Evolutionary conservation across 2,888 invertebrate species (phyloP).

Genomic region (Epicampocera succincta): DNA sequence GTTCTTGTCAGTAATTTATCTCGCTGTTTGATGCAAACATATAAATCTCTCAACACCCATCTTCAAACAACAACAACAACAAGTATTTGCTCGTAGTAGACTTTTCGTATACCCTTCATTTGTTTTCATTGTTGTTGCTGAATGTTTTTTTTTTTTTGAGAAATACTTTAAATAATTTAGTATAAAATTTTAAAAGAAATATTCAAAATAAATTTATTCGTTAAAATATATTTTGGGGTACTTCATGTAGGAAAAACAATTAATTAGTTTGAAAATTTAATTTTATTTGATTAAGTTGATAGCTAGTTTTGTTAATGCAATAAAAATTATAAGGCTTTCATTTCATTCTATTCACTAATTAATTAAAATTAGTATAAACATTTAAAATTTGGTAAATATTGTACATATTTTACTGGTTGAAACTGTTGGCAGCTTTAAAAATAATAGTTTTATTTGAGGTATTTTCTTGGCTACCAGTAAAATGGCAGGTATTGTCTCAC

Average conservation of each 20-base stretch:
- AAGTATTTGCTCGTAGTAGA: constrained; percentile 23
- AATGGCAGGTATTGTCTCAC: too few species aligned
- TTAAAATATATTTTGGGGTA: constrained; percentile 44
- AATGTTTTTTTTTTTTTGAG: constrained; percentile 9
- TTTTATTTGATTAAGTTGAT: constrained; percentile 68
- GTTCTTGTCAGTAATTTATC: constrained; percentile 76
- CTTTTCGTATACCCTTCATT: constrained; percentile 19
- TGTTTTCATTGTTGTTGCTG: neutral
- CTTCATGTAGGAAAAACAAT: constrained; percentile 46
- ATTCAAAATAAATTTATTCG: constrained; percentile 74
- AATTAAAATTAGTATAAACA: neutral
- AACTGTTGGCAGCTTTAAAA: too few species aligned
- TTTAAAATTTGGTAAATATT: neutral
- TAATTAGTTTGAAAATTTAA: constrained; percentile 62
- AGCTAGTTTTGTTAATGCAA: constrained; percentile 57
- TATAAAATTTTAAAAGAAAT: constrained; percentile 77
- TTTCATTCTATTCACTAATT: constrained; percentile 14
- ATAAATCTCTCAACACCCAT: constrained; percentile 78
- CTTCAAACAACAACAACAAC: constrained; percentile 17
- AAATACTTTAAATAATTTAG: constrained; percentile 51
- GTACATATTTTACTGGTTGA: too few species aligned
- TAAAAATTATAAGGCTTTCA: constrained; percentile 60
- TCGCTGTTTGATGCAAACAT: constrained; percentile 79
- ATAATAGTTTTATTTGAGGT: too few species aligned
- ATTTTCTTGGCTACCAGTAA: too few species aligned